Conservation (phyloP, 2,797 vertebrate genomes). For the Brotula barbata region DNA sequence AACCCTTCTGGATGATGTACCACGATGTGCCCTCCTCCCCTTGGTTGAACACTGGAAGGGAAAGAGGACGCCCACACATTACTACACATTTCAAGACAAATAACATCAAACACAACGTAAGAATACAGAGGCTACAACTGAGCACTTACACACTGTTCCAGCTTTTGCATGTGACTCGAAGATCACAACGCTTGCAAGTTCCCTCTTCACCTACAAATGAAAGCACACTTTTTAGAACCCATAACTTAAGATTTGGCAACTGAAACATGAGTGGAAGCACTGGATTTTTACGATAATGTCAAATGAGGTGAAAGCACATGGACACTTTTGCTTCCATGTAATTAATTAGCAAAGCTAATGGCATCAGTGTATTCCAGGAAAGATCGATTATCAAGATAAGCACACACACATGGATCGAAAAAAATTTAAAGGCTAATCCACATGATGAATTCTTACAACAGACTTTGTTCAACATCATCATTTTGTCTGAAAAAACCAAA, state of each 20-base stretch:
- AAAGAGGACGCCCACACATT: constrained; percentile 14
- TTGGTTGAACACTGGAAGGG: constrained; percentile 93
- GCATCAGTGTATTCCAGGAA: not conserved
- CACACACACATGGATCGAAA: not conserved
- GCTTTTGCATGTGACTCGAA: constrained; percentile 98
- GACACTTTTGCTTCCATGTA: not conserved
- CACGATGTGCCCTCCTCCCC: constrained; percentile 99
- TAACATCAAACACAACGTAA: not conserved
- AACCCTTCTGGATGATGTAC: constrained; percentile 99
- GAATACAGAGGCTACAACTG: not conserved
- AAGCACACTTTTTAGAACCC: constrained; percentile 25
- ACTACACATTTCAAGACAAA: not conserved
- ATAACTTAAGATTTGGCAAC: constrained; percentile 13
- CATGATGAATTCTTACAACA: not conserved
- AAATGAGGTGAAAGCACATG: not conserved
- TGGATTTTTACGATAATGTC: constrained; percentile 3
- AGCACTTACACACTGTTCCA: constrained; percentile 94
- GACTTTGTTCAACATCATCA: constrained; percentile 7
- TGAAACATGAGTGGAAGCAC: constrained; percentile 2
- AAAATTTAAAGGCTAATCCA: constrained; percentile 13
- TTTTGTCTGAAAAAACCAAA: too few relatives aligned
- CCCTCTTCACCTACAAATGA: constrained; percentile 88
- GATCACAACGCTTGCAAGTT: constrained; percentile 93
- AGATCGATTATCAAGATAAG: too few relatives aligned
- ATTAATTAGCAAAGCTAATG: not conserved